Base-by-base conservation (phyloP, 2,113 vertebrate genomes). In the Seriola dumerili region DNA sequence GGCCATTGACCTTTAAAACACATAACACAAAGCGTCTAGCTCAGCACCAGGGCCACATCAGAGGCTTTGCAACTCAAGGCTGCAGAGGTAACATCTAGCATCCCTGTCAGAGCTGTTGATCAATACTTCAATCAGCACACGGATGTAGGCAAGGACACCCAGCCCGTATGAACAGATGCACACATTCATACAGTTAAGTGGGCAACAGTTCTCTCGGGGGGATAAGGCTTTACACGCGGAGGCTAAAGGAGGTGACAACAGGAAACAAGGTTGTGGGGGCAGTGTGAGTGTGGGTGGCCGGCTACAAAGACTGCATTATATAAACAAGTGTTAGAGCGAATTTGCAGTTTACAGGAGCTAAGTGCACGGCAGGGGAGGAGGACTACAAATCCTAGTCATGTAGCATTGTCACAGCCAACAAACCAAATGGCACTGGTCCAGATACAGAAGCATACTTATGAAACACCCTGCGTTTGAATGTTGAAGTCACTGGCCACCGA, bases 251-350 rank as follows among this genome's bases (percentile, higher is more conserved):
- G 84, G 87, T 91, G 90, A 90, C 74, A 87, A 78, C 74, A 84
- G 73, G 80, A 91, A 91, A 77, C 68, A 87, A 52, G 89, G 84
- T 63, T 88, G 86, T 80, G 90, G 81, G 80, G 85, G 86, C 64
- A 78, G 88, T 82, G 88, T 87, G 85, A 87, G 66, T 73, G 90
- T 92, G 86, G 87, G 88, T 74, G 81, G 90, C 78, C 67, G 72
- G 87, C 29, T 61, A 90, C 85, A 90, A 90, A 88, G 85, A 79
- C 40, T 6, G 66, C 77, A 66, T 91, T 81, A 89, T 83, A 87
- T 86, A 91, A 92, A 89, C 44, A 88, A 84, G 86, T 90, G 90
- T 89, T 91, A 79, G 14, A 74, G 67, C 10, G 59, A 90, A 71
- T 89, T 81, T 84, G 75, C 79, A 81, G 70, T 84, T 92, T 75